phyloP scores from a whole-genome alignment of 2,888 invertebrate genomes.

The Trissoscelio sp. region DNA sequence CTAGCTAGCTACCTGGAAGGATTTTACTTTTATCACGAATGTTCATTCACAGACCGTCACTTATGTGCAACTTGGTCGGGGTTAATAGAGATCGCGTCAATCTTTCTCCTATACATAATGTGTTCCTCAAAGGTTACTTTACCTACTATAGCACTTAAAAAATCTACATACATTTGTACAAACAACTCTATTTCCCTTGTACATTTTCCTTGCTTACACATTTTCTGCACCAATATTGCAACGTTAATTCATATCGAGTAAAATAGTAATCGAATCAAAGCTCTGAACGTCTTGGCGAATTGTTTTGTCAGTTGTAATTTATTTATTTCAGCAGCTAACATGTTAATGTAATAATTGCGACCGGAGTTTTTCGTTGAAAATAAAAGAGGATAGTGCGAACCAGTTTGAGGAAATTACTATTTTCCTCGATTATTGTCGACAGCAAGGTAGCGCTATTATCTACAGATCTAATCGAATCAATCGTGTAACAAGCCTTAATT shows the following conservation, averaged over 20 bases:
- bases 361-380: conserved; percentile 33
- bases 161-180: not conserved
- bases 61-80: conserved; percentile 67
- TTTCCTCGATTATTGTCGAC: conserved; percentile 71
- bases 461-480: conserved; percentile 75
- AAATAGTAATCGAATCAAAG: conserved; percentile 24
- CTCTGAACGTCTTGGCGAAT: not conserved
- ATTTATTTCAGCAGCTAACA: conserved; percentile 29
- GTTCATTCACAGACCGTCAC: conserved; percentile 65
- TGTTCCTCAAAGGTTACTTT: no score
- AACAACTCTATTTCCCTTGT: no score
- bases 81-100: conserved; percentile 81
- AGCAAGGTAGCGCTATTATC: conserved; percentile 72
- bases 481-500: conserved; percentile 75
- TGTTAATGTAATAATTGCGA: conserved; percentile 55
- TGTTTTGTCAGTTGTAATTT: conserved; percentile 36
- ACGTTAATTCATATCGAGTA: conserved; percentile 22
- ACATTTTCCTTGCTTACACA: no score
- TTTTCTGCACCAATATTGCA: not conserved
- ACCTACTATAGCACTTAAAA: not conserved
- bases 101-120: conserved; percentile 73
- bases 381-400: conserved; percentile 59
- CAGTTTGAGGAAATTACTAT: conserved; percentile 67
- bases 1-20: conserved; percentile 62
- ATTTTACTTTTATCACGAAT: conserved; percentile 74